phyloP scores from a whole-genome alignment of 2,797 vertebrate genomes.

The Odontamblyopus lacepedii region DNA sequence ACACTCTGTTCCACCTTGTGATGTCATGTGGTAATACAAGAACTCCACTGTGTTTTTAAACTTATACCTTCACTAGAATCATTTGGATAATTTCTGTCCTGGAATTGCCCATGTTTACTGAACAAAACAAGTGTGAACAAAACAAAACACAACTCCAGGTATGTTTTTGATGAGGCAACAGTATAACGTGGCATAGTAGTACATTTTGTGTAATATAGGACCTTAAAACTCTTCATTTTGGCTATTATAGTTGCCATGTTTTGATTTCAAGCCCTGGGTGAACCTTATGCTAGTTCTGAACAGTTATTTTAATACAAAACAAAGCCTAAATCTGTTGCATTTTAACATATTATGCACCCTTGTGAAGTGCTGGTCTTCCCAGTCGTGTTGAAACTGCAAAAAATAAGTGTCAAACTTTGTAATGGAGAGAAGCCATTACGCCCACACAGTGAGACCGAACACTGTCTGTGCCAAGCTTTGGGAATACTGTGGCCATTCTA shows the following conservation, averaged over 20 bases:
- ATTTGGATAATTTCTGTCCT: too few relatives aligned
- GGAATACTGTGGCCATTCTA: constrained; percentile 74
- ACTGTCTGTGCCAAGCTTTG: constrained; percentile 79
- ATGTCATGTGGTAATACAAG: too few relatives aligned
- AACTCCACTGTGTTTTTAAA: too few relatives aligned
- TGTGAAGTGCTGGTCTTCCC: constrained; percentile 47
- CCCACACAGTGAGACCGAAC: constrained; percentile 70
- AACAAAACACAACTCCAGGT: too few relatives aligned
- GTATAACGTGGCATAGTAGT: too few relatives aligned
- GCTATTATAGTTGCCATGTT: neutral
- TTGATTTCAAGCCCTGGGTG: neutral
- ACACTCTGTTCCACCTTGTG: too few relatives aligned
- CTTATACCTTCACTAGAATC: too few relatives aligned
- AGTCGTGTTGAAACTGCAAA: constrained; percentile 45
- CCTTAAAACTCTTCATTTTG: neutral
- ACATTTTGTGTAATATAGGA: too few relatives aligned
- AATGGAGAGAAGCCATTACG: constrained; percentile 65
- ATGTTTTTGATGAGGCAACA: too few relatives aligned
- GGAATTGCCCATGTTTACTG: too few relatives aligned
- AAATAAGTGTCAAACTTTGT: constrained; percentile 35
- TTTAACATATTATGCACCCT: neutral
- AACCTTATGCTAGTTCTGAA: neutral
- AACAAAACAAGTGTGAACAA: too few relatives aligned
- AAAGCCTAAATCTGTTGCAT: neutral
- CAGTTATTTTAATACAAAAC: neutral